phyloP scores from a whole-genome alignment of 1,140 invertebrate species.

The Apis dorsata region DNA sequence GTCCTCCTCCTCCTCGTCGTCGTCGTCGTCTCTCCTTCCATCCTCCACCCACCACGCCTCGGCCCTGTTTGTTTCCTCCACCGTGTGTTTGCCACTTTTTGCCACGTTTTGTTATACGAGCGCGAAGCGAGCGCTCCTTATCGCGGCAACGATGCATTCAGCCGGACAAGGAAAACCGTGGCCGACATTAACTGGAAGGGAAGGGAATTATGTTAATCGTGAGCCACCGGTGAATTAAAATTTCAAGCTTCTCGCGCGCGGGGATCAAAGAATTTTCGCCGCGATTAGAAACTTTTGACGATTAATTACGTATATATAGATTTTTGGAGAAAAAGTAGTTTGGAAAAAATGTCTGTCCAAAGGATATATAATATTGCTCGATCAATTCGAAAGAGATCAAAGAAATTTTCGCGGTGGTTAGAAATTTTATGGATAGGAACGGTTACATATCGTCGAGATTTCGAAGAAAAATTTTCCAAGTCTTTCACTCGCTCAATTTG shows the following conservation, averaged over 20 bases:
- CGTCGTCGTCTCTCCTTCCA: background rate
- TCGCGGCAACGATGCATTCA: slow-evolving; percentile 36
- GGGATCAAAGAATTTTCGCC: background rate
- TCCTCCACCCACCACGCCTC: background rate
- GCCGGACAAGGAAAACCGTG: slow-evolving; percentile 21
- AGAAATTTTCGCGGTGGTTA: too few species aligned
- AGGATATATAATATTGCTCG: too few species aligned
- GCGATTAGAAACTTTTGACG: too few species aligned
- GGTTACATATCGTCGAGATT: too few species aligned
- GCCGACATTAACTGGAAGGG: slow-evolving; percentile 37
- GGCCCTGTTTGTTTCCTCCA: slow-evolving; percentile 1
- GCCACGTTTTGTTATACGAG: slow-evolving; percentile 33
- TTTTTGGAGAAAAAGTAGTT: too few species aligned
- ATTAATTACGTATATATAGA: too few species aligned
- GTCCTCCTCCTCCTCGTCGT: background rate
- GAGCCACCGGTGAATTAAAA: slow-evolving; percentile 26
- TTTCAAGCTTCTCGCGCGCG: slow-evolving; percentile 28
- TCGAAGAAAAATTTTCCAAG: too few species aligned
- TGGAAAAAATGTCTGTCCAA: too few species aligned
- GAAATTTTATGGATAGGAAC: too few species aligned
- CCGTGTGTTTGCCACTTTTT: slow-evolving; percentile 21
- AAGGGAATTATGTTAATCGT: slow-evolving; percentile 52
- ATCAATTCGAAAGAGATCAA: too few species aligned
- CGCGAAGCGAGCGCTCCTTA: slow-evolving; percentile 32
- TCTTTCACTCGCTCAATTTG: too few species aligned